These are phyloP conservation scores for Gnathonemus echidnorhynchus DNA, from an alignment of 2,113 vertebrate genomes.

Conservation along the genomic window DNA sequence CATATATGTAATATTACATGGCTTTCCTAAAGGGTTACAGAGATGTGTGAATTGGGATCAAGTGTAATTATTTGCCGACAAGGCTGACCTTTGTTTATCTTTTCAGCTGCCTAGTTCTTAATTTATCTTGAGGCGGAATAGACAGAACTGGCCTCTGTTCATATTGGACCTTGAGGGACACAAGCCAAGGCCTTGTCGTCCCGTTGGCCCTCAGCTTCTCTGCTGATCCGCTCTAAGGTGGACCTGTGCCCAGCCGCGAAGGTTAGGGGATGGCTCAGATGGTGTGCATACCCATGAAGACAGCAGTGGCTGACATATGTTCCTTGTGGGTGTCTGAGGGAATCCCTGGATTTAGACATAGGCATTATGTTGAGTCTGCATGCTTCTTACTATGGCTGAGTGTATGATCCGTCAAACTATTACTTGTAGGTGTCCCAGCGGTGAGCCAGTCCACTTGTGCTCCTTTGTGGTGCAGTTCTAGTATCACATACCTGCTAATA, in stretches of 20 bases:
- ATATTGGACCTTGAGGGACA: neutral
- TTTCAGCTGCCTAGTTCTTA: neutral
- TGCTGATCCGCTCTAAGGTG: neutral
- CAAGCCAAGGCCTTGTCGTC: neutral
- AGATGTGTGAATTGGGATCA: neutral
- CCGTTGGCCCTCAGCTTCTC: neutral
- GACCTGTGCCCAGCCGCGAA: neutral
- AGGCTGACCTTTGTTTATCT: neutral
- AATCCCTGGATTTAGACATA: neutral
- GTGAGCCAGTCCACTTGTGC: neutral
- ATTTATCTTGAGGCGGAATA: neutral
- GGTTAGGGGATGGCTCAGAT: neutral
- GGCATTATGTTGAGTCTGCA: neutral
- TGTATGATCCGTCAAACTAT: neutral
- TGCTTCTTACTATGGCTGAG: neutral
- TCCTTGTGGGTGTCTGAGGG: neutral
- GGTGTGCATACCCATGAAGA: neutral
- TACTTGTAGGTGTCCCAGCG: neutral
- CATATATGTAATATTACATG: neutral
- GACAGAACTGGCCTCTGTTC: neutral
- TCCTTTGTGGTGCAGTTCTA: neutral
- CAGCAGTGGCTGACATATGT: neutral
- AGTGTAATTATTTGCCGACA: neutral
- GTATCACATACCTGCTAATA: neutral
- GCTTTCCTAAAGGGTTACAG: neutral